These are phyloP conservation scores for Panulirus ornatus DNA, from an alignment of 1,140 invertebrate genomes.

Conservation along the genomic window DNA sequence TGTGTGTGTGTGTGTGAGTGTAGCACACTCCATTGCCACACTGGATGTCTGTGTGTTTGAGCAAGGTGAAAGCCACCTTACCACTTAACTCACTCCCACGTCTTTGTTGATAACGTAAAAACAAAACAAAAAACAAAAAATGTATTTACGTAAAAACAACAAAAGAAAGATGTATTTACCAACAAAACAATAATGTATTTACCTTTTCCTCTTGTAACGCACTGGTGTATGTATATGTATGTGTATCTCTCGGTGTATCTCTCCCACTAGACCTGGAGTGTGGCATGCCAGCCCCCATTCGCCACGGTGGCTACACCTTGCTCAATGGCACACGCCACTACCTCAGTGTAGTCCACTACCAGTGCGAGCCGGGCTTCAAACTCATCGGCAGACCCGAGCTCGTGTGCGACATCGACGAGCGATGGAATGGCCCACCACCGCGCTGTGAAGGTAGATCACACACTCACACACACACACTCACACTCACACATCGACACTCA, in stretches of 20 bases:
- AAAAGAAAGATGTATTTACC: no score
- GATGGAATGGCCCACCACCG: conserved; percentile 96
- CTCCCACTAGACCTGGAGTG: conserved; percentile 88
- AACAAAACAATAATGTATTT: no score
- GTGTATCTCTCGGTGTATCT: no score
- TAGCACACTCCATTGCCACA: no score
- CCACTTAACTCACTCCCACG: no score
- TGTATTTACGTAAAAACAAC: no score
- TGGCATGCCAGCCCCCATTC: conserved; percentile 91
- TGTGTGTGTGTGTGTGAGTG: no score
- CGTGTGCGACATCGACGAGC: conserved; percentile 93
- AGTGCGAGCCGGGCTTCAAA: conserved; percentile 89
- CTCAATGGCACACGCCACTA: conserved; percentile 91
- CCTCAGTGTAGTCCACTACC: conserved; percentile 90
- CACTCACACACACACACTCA: conserved; percentile 28
- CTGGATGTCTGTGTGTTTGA: no score
- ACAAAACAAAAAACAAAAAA: neutral
- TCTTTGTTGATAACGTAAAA: neutral
- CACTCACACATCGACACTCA: neutral
- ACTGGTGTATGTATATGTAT: no score
- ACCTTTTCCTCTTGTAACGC: no score
- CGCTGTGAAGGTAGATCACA: conserved; percentile 86
- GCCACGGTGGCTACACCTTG: conserved; percentile 88
- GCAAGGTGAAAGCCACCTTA: no score
- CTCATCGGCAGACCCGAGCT: conserved; percentile 89